Evolutionary conservation across 2,888 invertebrate species (phyloP).

Genomic region (Drosophila parthenogenetica): DNA sequence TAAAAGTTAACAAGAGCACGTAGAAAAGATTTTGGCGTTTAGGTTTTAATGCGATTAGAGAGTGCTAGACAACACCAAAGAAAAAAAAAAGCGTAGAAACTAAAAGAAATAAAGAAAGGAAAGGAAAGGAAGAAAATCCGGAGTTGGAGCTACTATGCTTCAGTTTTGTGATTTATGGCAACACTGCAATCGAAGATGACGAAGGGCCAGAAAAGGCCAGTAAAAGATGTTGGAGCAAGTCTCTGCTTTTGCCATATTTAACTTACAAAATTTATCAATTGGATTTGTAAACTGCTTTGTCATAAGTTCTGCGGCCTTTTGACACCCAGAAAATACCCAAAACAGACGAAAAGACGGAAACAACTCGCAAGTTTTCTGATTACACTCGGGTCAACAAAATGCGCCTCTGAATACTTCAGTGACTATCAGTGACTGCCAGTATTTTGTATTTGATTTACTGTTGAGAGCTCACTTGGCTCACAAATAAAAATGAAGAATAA

Average conservation of each 20-base stretch:
- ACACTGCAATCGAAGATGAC: slow-evolving; percentile 59
- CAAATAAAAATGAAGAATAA: slow-evolving; percentile 1
- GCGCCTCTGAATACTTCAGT: neutral
- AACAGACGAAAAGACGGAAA: slow-evolving; percentile 31
- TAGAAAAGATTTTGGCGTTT: slow-evolving; percentile 73
- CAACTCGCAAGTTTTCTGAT: slow-evolving; percentile 52
- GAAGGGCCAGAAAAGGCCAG: slow-evolving; percentile 13
- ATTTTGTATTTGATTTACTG: slow-evolving; percentile 79
- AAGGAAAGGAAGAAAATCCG: neutral
- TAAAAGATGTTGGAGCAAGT: slow-evolving; percentile 18
- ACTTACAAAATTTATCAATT: slow-evolving; percentile 76
- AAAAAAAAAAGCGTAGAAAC: neutral
- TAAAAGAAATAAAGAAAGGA: neutral
- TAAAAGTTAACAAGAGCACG: slow-evolving; percentile 77
- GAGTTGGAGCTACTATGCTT: slow-evolving; percentile 8
- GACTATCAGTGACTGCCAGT: slow-evolving; percentile 64
- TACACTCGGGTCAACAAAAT: slow-evolving; percentile 44
- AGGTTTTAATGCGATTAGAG: slow-evolving; percentile 80
- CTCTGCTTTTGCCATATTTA: slow-evolving; percentile 57
- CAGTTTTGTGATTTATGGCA: slow-evolving; percentile 66
- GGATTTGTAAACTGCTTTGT: slow-evolving; percentile 79
- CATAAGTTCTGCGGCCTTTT: slow-evolving; percentile 70
- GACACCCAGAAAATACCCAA: slow-evolving; percentile 24
- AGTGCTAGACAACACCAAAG: slow-evolving; percentile 50
- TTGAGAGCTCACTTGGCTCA: slow-evolving; percentile 47